Evolutionary conservation across 2,797 vertebrate genomes (phyloP).

Genomic region (Myoxocephalus aenaeus): DNA sequence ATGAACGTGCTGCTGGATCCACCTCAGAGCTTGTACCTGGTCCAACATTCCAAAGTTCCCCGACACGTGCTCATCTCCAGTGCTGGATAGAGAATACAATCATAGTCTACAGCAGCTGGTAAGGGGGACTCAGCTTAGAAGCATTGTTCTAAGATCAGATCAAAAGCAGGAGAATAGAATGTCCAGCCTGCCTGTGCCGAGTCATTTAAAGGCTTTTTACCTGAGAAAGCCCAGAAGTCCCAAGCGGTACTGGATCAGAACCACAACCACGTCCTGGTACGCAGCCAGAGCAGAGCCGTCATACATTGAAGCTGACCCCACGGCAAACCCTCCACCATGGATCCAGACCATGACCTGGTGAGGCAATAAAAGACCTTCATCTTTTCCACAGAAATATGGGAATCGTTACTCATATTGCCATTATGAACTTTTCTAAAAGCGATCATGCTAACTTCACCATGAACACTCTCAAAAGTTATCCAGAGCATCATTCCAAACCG

Average conservation of each 20-base stretch:
- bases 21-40: slow-evolving; percentile 82
- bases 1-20: slow-evolving; percentile 84
- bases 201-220: slow-evolving; percentile 63
- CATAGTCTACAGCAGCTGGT: neutral
- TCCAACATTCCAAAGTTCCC: slow-evolving; percentile 84
- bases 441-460: neutral
- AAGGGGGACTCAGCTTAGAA: neutral
- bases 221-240: slow-evolving; percentile 87
- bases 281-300: slow-evolving; percentile 84
- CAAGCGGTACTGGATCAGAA: slow-evolving; percentile 87
- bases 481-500: neutral
- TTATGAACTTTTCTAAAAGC: neutral
- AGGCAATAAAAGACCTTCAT: slow-evolving; percentile 11
- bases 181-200: neutral
- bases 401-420: neutral
- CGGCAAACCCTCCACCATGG: slow-evolving; percentile 78
- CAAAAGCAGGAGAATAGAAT: neutral
- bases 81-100: slow-evolving; percentile 66
- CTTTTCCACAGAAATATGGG: neutral
- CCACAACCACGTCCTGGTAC: slow-evolving; percentile 86
- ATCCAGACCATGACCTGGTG: slow-evolving; percentile 89
- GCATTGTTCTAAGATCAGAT: neutral
- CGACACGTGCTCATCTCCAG: slow-evolving; percentile 71
- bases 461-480: neutral
- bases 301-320: slow-evolving; percentile 74